These are phyloP conservation scores for Emydocephalus ijimae DNA, from an alignment of 2,113 vertebrate species.

Conservation along the genomic window DNA sequence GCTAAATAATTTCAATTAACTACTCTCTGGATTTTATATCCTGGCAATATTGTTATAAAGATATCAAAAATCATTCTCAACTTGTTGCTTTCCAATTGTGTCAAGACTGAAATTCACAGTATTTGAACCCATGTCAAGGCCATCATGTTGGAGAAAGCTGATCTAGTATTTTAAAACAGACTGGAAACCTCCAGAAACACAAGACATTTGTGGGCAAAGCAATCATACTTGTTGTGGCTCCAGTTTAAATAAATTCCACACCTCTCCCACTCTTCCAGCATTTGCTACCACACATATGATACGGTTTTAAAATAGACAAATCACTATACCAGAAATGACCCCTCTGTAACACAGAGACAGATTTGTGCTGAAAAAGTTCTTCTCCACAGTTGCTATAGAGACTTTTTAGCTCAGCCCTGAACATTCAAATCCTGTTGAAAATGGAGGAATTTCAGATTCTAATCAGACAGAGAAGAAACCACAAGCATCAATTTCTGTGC, in stretches of 20 bases:
- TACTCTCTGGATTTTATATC: background rate
- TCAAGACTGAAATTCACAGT: background rate
- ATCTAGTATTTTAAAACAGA: background rate
- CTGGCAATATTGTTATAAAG: background rate
- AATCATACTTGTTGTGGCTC: slow-evolving; percentile 10
- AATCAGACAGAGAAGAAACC: slow-evolving; percentile 41
- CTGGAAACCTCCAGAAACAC: background rate
- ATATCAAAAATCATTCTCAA: background rate
- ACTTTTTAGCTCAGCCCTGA: slow-evolving; percentile 26
- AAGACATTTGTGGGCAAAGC: background rate
- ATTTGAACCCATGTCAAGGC: background rate
- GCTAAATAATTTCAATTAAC: background rate
- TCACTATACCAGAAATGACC: slow-evolving; percentile 30
- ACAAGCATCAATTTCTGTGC: slow-evolving; percentile 1
- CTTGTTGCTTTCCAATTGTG: background rate
- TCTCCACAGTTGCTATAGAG: slow-evolving; percentile 64
- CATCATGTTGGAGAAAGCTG: background rate
- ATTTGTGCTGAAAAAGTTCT: slow-evolving; percentile 49
- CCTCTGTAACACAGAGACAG: background rate
- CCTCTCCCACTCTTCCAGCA: slow-evolving; percentile 24
- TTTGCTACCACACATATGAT: background rate
- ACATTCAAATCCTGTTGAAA: slow-evolving; percentile 55
- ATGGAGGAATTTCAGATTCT: slow-evolving; percentile 57
- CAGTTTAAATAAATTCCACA: slow-evolving; percentile 10
- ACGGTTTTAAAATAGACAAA: slow-evolving; percentile 28